Conservation (phyloP, 2,113 vertebrate genomes). For the Corythoichthys intestinalis region DNA sequence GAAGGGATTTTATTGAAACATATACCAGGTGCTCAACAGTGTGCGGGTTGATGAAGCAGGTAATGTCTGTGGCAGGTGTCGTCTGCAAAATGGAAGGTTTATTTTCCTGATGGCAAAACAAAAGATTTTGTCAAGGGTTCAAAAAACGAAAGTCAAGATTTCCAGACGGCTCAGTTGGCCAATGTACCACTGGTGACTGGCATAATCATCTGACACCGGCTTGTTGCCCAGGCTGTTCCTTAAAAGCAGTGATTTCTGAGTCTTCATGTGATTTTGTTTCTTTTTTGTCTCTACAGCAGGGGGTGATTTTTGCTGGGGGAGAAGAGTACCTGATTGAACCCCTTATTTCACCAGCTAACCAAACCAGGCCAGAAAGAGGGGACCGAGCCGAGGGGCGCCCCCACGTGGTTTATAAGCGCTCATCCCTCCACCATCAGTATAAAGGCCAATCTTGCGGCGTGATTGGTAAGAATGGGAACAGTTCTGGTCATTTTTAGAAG, state of each 20-base stretch:
- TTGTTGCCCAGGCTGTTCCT: no score
- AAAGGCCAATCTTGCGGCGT: slow-evolving; percentile 96
- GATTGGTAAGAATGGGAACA: slow-evolving; percentile 75
- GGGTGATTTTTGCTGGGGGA: slow-evolving; percentile 90
- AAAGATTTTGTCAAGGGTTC: no score
- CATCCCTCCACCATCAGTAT: slow-evolving; percentile 89
- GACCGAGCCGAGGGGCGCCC: slow-evolving; percentile 82
- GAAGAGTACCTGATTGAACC: slow-evolving; percentile 98
- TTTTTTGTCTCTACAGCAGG: slow-evolving; percentile 78
- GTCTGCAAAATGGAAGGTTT: no score
- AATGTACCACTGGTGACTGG: no score
- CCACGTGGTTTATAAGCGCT: slow-evolving; percentile 96
- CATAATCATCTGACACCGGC: no score
- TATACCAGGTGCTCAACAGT: no score
- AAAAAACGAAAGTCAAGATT: no score
- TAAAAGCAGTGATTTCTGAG: background rate
- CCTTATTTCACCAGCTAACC: slow-evolving; percentile 76
- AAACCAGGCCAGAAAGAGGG: slow-evolving; percentile 58
- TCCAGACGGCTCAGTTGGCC: no score
- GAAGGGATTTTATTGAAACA: no score
- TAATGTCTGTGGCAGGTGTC: no score
- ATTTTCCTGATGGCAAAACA: no score
- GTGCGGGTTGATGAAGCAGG: no score
- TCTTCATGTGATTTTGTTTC: slow-evolving; percentile 11
- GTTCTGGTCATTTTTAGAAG: slow-evolving; percentile 22